phyloP scores from a whole-genome alignment of 2,113 vertebrate genomes.

The Marcusenius ussheri region DNA sequence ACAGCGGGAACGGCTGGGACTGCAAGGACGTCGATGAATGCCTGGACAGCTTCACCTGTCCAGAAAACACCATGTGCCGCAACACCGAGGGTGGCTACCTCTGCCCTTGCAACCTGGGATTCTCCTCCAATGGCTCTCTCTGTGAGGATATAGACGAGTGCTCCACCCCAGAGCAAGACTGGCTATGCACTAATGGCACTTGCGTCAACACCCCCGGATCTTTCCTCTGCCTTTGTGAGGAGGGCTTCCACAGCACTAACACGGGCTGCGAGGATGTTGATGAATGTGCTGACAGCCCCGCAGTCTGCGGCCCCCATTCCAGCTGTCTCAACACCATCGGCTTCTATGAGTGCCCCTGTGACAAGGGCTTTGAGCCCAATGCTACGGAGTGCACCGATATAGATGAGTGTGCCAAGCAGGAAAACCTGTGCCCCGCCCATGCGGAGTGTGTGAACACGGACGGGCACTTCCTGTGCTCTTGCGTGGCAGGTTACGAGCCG shows the following conservation, averaged over 20 bases:
- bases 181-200: constrained; percentile 51
- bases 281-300: constrained; percentile 56
- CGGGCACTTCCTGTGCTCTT: constrained; percentile 59
- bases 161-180: not conserved
- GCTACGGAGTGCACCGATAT: constrained; percentile 53
- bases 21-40: constrained; percentile 66
- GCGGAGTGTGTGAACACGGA: constrained; percentile 57
- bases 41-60: constrained; percentile 47
- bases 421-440: constrained; percentile 47
- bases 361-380: constrained; percentile 51
- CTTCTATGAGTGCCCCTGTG: constrained; percentile 58
- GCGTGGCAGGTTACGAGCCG: constrained; percentile 45
- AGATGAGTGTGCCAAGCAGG: constrained; percentile 52
- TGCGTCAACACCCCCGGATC: constrained; percentile 63
- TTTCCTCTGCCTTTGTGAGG: constrained; percentile 57
- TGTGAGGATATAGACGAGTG: constrained; percentile 67
- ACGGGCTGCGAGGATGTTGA: constrained; percentile 60
- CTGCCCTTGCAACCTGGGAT: constrained; percentile 59
- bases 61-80: constrained; percentile 54
- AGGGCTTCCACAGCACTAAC: constrained; percentile 57
- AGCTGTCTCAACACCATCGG: constrained; percentile 57
- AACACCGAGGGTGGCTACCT: constrained; percentile 54
- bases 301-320: constrained; percentile 49
- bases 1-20: constrained; percentile 42
- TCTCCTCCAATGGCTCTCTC: constrained; percentile 34